A percentile compares a stretch with the other conserved stretches of the same genome.
Evolutionary conservation across 2,113 vertebrate genomes (phyloP).

Genomic region (Eublepharis macularius): DNA sequence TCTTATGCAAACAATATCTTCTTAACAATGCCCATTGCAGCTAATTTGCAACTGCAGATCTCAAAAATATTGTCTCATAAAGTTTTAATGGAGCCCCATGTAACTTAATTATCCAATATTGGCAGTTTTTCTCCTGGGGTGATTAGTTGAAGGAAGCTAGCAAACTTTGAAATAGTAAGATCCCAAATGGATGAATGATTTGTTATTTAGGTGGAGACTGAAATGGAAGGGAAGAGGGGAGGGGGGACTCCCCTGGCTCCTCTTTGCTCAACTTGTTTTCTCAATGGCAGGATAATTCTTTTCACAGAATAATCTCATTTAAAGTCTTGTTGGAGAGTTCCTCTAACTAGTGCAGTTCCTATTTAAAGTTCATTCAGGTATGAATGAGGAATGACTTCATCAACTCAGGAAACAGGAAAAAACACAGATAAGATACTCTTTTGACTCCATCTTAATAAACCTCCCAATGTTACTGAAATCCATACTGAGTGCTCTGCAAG

Average conservation of each 20-base stretch:
- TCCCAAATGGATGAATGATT: constrained; percentile 50
- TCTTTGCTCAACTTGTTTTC: constrained; percentile 14
- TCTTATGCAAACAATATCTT: constrained; percentile 51
- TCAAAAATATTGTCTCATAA: constrained; percentile 65
- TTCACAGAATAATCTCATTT: background rate
- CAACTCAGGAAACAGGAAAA: background rate
- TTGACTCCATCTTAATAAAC: background rate
- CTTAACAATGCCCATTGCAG: constrained; percentile 75
- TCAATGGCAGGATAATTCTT: constrained; percentile 24
- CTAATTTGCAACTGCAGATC: constrained; percentile 66
- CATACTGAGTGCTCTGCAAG: background rate
- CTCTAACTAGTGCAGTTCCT: constrained; percentile 7
- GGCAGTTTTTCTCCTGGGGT: constrained; percentile 65
- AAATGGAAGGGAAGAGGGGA: background rate
- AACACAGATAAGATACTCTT: no score
- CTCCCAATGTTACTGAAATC: constrained; percentile 3
- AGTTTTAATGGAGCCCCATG: constrained; percentile 72
- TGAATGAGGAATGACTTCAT: background rate
- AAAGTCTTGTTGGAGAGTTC: constrained; percentile 26
- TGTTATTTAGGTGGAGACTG: constrained; percentile 48
- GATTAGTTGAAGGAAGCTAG: constrained; percentile 57
- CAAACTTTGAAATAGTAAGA: constrained; percentile 46
- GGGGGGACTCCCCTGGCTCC: constrained; percentile 35
- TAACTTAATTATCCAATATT: constrained; percentile 73
- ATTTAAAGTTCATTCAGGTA: background rate